Evolutionary conservation across 2,113 vertebrate genomes (phyloP).

Genomic region (Leptodactylus fuscus): DNA sequence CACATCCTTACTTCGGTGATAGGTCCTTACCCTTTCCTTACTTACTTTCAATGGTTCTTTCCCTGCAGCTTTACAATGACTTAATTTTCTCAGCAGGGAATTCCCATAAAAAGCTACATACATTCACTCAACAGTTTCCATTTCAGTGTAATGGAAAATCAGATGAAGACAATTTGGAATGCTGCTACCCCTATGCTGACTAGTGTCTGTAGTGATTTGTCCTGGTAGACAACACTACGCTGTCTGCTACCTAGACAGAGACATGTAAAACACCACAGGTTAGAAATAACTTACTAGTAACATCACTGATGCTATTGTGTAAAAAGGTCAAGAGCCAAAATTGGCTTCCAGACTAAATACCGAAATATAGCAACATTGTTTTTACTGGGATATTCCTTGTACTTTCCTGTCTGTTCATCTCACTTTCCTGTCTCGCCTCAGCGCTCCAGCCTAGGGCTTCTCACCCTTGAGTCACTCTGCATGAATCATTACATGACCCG

Average conservation of each 20-base stretch:
- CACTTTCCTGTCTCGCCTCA: conserved; percentile 53
- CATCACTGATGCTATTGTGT: conserved; percentile 47
- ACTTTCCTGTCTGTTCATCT: conserved; percentile 54
- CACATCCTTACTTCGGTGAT: too few species aligned
- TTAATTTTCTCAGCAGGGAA: not conserved
- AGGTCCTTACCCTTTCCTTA: not conserved
- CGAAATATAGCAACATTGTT: conserved; percentile 30
- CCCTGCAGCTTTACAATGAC: too few species aligned
- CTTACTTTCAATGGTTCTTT: not conserved
- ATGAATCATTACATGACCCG: conserved; percentile 41
- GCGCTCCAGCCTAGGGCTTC: conserved; percentile 9
- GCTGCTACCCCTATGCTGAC: not conserved
- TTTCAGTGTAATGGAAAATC: conserved; percentile 31
- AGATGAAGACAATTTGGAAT: not conserved
- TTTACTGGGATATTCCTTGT: conserved; percentile 45
- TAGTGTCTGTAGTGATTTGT: conserved; percentile 20
- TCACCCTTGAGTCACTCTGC: conserved; percentile 44
- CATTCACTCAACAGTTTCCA: not conserved
- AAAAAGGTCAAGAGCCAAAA: conserved; percentile 53
- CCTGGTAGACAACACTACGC: conserved; percentile 24
- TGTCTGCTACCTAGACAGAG: conserved; percentile 37
- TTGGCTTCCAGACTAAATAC: conserved; percentile 44
- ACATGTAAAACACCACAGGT: conserved; percentile 22
- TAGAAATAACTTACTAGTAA: conserved; percentile 42
- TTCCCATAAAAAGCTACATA: not conserved